These are phyloP conservation scores for Sinonovacula constricta DNA, from an alignment of 1,140 invertebrate species.

Conservation along the genomic window DNA sequence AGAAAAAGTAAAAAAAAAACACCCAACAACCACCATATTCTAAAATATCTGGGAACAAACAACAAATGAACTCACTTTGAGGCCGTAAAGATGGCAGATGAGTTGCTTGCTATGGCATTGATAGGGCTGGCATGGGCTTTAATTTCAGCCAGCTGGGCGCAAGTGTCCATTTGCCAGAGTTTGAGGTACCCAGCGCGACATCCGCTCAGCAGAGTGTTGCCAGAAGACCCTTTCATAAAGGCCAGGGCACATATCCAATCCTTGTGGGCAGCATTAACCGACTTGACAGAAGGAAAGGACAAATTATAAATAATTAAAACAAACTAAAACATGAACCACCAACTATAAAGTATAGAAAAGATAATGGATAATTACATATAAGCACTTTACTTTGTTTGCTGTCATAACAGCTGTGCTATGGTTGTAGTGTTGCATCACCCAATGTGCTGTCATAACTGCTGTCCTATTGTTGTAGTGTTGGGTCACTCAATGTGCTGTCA, in stretches of 20 bases:
- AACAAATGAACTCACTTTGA: slow-evolving; percentile 81
- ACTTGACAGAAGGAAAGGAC: slow-evolving; percentile 79
- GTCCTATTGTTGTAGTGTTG: too few species aligned
- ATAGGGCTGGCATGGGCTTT: slow-evolving; percentile 87
- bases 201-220: slow-evolving; percentile 85
- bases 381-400: too few species aligned
- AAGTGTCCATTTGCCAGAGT: slow-evolving; percentile 85
- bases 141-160: slow-evolving; percentile 84
- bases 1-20: too few species aligned
- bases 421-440: too few species aligned
- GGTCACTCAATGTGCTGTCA: too few species aligned
- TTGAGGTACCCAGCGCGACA: slow-evolving; percentile 88
- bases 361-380: too few species aligned
- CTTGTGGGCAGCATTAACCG: slow-evolving; percentile 91
- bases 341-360: not conserved
- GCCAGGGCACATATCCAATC: slow-evolving; percentile 92
- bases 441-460: too few species aligned
- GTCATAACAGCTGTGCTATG: too few species aligned
- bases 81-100: slow-evolving; percentile 87
- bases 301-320: not conserved
- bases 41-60: too few species aligned
- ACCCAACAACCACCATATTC: not conserved
- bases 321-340: not conserved
- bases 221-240: slow-evolving; percentile 82
- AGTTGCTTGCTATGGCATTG: slow-evolving; percentile 87